Percentiles rank a stretch among this genome's conserved stretches.
Evolutionary conservation across 2,113 vertebrate genomes (phyloP).

Genomic region (Sturnira hondurensis): DNA sequence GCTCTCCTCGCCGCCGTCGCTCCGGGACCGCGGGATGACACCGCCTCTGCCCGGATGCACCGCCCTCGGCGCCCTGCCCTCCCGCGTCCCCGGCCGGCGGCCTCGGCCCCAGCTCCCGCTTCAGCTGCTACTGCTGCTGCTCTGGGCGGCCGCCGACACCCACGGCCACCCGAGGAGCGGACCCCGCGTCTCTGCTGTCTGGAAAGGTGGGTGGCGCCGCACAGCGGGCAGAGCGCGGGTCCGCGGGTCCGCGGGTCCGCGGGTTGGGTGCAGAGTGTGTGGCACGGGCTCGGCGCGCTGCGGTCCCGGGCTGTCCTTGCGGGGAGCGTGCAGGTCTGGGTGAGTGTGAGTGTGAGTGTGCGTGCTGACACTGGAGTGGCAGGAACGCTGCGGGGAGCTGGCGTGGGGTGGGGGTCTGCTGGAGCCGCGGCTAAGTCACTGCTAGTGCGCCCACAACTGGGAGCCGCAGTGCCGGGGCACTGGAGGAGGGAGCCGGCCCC

Average conservation of each 20-base stretch:
- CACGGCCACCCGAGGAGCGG: conserved; percentile 58
- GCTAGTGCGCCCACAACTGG: conserved; percentile 41
- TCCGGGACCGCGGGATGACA: conserved; percentile 68
- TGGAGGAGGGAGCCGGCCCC: background rate
- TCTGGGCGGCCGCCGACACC: conserved; percentile 39
- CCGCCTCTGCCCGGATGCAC: conserved; percentile 67
- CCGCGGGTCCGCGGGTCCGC: conserved; percentile 10
- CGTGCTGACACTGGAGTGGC: background rate
- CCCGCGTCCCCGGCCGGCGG: background rate
- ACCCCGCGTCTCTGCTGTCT: conserved; percentile 69
- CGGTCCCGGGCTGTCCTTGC: conserved; percentile 15
- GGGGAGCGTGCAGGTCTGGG: background rate
- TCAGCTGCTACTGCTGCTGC: conserved; percentile 51
- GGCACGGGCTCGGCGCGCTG: background rate
- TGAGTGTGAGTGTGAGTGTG: background rate
- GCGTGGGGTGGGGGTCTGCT: background rate
- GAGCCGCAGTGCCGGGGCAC: conserved; percentile 31
- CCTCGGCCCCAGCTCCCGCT: background rate
- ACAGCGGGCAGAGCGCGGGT: background rate
- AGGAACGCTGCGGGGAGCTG: conserved; percentile 16
- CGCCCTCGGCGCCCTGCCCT: conserved; percentile 61
- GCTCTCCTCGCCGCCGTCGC: conserved; percentile 51
- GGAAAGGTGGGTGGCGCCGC: conserved; percentile 68
- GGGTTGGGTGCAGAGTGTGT: conserved; percentile 20
- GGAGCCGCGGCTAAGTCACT: conserved; percentile 47